Evolutionary conservation across 2,113 vertebrate genomes (phyloP).

Genomic region (Pluvialis apricaria): DNA sequence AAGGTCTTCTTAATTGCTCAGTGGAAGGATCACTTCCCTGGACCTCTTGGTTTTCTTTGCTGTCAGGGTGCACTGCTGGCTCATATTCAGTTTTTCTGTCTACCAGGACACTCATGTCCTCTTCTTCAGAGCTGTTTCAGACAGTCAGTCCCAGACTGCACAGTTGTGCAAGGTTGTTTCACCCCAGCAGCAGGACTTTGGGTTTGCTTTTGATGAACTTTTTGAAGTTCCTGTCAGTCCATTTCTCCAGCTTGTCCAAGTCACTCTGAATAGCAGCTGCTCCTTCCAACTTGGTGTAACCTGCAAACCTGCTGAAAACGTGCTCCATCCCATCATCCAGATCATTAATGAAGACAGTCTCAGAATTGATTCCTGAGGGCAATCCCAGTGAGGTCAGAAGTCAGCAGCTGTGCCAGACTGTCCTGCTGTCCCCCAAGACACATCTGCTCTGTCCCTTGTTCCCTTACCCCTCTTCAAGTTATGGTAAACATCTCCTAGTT

Average conservation of each 20-base stretch:
- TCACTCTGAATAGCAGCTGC: neutral
- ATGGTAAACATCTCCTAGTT: neutral
- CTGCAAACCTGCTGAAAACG: neutral
- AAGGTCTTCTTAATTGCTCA: rapidly evolving
- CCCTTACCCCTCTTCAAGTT: neutral
- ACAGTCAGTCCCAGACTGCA: neutral
- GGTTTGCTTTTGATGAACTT: neutral
- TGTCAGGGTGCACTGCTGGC: neutral
- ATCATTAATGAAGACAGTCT: neutral
- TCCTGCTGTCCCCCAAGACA: neutral
- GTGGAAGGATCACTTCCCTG: neutral
- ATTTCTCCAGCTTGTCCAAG: neutral
- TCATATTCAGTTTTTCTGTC: neutral
- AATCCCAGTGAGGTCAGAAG: neutral
- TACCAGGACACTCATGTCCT: neutral
- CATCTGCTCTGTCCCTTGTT: neutral
- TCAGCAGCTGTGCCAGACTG: neutral
- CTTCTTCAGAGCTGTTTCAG: neutral
- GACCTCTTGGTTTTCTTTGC: neutral
- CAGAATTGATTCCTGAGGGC: neutral
- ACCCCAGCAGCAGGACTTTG: neutral
- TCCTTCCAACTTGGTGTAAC: neutral
- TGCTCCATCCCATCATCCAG: neutral
- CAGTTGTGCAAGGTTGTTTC: neutral
- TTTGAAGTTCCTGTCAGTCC: neutral